These are phyloP conservation scores for Drosophila colorata DNA, from an alignment of 2,888 invertebrate genomes.

Conservation along the genomic window DNA sequence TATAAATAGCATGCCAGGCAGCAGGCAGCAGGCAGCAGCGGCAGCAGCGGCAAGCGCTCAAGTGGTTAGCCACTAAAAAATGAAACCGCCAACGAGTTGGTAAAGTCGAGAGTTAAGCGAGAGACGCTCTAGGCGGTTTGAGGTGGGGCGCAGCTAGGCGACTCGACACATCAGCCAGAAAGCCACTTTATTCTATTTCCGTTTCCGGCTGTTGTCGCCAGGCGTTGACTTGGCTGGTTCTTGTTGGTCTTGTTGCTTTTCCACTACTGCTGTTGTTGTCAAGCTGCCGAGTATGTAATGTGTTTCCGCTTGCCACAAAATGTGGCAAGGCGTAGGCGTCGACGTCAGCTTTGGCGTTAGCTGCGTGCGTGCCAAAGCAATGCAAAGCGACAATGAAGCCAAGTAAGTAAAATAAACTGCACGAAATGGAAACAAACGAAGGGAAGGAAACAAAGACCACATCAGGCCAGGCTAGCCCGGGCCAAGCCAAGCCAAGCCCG, in stretches of 20 bases:
- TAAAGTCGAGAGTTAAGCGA: conserved; percentile 24
- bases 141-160: background rate
- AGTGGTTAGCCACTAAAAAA: conserved; percentile 42
- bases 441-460: conserved; percentile 27
- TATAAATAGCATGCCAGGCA: conserved; percentile 61
- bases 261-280: conserved; percentile 53
- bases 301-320: conserved; percentile 76
- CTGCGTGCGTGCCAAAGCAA: conserved; percentile 65
- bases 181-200: conserved; percentile 80
- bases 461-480: background rate
- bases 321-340: conserved; percentile 55
- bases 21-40: conserved; percentile 6
- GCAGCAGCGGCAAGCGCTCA: conserved; percentile 28
- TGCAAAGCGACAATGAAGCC: conserved; percentile 58
- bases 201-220: conserved; percentile 76
- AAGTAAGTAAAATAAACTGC: conserved; percentile 54
- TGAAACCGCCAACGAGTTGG: conserved; percentile 44
- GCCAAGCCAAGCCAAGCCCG: background rate
- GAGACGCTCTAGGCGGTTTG: background rate
- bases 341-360: conserved; percentile 11
- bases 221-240: conserved; percentile 29
- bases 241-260: conserved; percentile 14
- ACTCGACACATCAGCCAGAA: conserved; percentile 67
- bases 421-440: conserved; percentile 49
- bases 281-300: conserved; percentile 77